These are phyloP conservation scores for Adela reaumurella DNA, from an alignment of 2,888 invertebrate species.

Conservation along the genomic window DNA sequence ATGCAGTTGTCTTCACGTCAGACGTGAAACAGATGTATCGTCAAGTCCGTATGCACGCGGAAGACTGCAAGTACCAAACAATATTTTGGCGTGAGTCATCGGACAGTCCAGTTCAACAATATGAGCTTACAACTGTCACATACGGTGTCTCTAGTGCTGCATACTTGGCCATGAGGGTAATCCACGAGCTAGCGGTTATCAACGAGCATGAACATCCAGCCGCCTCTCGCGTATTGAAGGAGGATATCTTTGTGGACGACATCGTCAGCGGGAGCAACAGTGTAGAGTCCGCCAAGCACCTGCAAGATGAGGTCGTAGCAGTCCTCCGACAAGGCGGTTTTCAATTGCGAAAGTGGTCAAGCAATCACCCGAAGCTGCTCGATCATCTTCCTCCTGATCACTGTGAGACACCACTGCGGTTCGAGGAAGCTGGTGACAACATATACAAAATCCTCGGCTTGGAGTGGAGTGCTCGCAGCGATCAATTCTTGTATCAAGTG, in stretches of 20 bases:
- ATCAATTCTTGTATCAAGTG: constrained; percentile 4
- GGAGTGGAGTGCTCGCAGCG: constrained; percentile 9
- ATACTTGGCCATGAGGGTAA: constrained; percentile 8
- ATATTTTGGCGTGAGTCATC: constrained; percentile 14
- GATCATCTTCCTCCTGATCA: constrained; percentile 7
- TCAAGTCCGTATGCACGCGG: constrained; percentile 8
- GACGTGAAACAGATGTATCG: constrained; percentile 16
- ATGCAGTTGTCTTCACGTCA: constrained; percentile 12
- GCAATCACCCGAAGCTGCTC: constrained; percentile 3
- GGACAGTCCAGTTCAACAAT: constrained; percentile 10
- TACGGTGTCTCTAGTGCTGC: constrained; percentile 13
- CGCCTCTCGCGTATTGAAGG: constrained; percentile 3
- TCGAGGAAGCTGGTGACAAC: constrained; percentile 4
- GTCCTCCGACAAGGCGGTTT: constrained; percentile 14
- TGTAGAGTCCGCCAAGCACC: not conserved
- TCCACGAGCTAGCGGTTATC: constrained; percentile 8
- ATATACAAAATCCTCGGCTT: constrained; percentile 11
- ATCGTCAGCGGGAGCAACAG: constrained; percentile 3
- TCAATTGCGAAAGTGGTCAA: constrained; percentile 12
- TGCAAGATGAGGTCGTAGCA: constrained; percentile 9
- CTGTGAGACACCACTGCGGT: constrained; percentile 4
- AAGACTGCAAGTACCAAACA: constrained; percentile 12
- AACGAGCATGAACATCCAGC: constrained; percentile 5
- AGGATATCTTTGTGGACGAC: constrained; percentile 8
- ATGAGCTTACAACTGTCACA: constrained; percentile 12